Evolutionary conservation across 2,888 invertebrate genomes (phyloP).

Genomic region (Leucophenga montana): DNA sequence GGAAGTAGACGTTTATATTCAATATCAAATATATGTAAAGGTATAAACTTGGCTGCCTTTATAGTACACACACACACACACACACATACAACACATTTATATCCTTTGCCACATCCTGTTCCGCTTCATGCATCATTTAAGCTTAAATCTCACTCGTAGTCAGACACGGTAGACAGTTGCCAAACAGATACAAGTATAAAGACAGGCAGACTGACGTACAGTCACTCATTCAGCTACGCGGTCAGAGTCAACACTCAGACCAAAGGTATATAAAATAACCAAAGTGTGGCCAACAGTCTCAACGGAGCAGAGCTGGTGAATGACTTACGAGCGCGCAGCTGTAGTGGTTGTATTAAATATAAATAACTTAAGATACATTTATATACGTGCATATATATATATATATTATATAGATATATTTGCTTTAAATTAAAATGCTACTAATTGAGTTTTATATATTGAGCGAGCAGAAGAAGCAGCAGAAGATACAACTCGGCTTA

Average conservation of each 20-base stretch:
- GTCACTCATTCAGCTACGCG: too few species aligned
- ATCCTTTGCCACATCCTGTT: conserved; percentile 60
- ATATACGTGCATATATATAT: too few species aligned
- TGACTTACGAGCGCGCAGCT: too few species aligned
- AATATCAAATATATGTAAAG: not conserved
- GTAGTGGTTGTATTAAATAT: too few species aligned
- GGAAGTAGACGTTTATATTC: conserved; percentile 8
- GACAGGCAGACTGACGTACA: not conserved
- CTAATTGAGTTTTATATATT: conserved; percentile 8
- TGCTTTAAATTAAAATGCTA: conserved; percentile 14
- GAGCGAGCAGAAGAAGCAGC: not conserved
- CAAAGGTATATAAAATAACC: too few species aligned
- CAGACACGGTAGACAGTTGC: not conserved
- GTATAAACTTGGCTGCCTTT: not conserved
- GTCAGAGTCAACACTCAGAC: conserved; percentile 8
- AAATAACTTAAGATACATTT: too few species aligned
- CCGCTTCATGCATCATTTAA: conserved; percentile 66
- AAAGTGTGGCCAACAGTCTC: too few species aligned
- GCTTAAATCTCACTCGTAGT: conserved; percentile 65
- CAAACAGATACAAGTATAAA: not conserved
- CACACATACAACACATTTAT: too few species aligned
- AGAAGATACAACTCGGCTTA: conserved; percentile 44
- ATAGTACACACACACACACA: too few species aligned
- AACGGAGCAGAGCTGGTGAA: too few species aligned
- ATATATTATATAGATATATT: too few species aligned